Evolutionary conservation across 2,888 invertebrate species (phyloP).

Genomic region (Lochmaea capreae): DNA sequence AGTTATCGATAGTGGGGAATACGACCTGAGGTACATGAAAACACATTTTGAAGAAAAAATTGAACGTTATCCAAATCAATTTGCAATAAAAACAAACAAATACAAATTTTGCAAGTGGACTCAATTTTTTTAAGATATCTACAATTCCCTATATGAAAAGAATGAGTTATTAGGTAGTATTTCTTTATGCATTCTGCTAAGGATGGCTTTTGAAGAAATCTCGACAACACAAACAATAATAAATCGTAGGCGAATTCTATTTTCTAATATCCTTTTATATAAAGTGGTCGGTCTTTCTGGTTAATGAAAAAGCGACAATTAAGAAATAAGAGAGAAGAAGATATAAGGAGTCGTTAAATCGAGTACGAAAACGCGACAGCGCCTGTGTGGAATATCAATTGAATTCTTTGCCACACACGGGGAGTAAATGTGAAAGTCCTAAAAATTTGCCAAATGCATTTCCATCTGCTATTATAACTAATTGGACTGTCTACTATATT

Average conservation of each 20-base stretch:
- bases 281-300: slow-evolving; percentile 25
- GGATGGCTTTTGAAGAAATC: slow-evolving; percentile 9
- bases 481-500: slow-evolving; percentile 6
- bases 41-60: too few relatives aligned
- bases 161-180: background rate
- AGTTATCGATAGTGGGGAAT: too few relatives aligned
- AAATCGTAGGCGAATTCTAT: slow-evolving; percentile 41
- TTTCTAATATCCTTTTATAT: slow-evolving; percentile 39
- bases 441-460: slow-evolving; percentile 15
- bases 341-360: slow-evolving; percentile 47
- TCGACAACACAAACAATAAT: background rate
- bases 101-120: too few relatives aligned
- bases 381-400: slow-evolving; percentile 54
- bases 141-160: background rate
- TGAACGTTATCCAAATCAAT: too few relatives aligned
- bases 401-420: slow-evolving; percentile 47
- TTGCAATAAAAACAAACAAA: too few relatives aligned
- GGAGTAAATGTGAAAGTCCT: slow-evolving; percentile 12
- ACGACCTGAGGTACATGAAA: too few relatives aligned
- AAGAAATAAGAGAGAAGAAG: slow-evolving; percentile 43
- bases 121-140: background rate
- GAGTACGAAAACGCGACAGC: slow-evolving; percentile 40
- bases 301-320: slow-evolving; percentile 50
- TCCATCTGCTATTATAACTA: slow-evolving; percentile 7
- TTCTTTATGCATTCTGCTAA: slow-evolving; percentile 19